Conservation (phyloP, 2,888 invertebrate genomes). For the Hetaerina titia region DNA sequence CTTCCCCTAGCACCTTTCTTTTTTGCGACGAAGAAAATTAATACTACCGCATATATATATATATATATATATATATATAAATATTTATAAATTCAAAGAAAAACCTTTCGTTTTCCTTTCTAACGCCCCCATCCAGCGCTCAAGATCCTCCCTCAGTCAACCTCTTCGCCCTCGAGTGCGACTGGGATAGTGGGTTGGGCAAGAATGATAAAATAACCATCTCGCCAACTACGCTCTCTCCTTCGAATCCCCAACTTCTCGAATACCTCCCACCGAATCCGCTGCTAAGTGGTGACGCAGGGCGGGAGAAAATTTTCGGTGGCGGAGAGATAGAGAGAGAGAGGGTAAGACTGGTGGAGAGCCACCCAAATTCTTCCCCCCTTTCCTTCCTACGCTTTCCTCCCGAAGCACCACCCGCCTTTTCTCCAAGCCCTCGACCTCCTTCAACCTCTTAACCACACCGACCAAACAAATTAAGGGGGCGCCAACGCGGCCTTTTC, state of each 20-base stretch:
- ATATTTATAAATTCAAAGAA: background rate
- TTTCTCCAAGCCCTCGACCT: background rate
- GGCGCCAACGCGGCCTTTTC: background rate
- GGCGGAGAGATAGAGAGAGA: no score
- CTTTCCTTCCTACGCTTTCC: no score
- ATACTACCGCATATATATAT: background rate
- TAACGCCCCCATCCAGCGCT: background rate
- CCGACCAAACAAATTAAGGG: background rate
- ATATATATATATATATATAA: no score
- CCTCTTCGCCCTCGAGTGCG: background rate
- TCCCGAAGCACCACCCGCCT: no score
- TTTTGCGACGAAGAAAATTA: background rate
- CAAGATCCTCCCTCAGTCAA: background rate
- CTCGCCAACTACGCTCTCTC: no score
- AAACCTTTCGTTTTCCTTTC: background rate
- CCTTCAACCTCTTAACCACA: background rate
- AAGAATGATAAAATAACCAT: background rate
- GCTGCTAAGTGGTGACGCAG: background rate
- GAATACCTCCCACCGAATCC: background rate
- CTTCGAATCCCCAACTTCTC: background rate
- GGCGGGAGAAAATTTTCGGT: no score
- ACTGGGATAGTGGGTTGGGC: background rate
- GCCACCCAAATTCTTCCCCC: no score
- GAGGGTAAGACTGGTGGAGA: no score
- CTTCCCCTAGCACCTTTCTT: background rate